Percentiles rank a stretch among this genome's conserved stretches.
Evolutionary conservation across 2,797 vertebrate species (phyloP).

Genomic region (Thunnus albacares): DNA sequence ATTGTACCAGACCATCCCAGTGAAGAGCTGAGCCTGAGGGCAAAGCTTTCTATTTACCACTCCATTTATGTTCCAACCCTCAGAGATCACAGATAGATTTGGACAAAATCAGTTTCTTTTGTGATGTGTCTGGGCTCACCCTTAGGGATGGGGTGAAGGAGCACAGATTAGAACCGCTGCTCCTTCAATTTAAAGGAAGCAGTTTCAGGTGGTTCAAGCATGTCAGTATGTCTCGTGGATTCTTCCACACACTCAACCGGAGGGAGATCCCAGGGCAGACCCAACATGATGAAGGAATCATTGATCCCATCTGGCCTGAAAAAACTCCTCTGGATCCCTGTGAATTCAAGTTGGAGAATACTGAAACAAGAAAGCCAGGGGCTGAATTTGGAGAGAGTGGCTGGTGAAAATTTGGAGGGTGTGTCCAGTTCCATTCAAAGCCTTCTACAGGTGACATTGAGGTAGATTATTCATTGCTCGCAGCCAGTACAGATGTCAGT

Average conservation of each 20-base stretch:
- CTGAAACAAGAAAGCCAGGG: background rate
- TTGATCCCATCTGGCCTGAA: too few relatives aligned
- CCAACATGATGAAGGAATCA: background rate
- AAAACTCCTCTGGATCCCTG: background rate
- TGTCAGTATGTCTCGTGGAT: background rate
- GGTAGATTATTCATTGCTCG: background rate
- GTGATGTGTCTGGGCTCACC: background rate
- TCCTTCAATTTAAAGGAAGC: background rate
- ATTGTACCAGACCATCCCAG: background rate
- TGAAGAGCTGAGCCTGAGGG: background rate
- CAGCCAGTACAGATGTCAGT: background rate
- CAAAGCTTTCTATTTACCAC: background rate
- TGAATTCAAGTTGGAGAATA: background rate
- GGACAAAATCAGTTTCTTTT: too few relatives aligned
- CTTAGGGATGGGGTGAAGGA: too few relatives aligned
- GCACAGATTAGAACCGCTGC: background rate
- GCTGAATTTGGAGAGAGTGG: background rate
- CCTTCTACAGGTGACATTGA: background rate
- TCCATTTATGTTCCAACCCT: background rate
- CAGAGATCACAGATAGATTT: background rate
- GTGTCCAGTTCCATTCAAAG: background rate
- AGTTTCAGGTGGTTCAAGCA: background rate
- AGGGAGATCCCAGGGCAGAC: background rate
- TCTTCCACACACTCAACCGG: too few relatives aligned
- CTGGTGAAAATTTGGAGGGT: background rate